These are phyloP conservation scores for Saguinus imperator DNA, from an alignment of 2,113 vertebrate genomes.

Conservation along the genomic window DNA sequence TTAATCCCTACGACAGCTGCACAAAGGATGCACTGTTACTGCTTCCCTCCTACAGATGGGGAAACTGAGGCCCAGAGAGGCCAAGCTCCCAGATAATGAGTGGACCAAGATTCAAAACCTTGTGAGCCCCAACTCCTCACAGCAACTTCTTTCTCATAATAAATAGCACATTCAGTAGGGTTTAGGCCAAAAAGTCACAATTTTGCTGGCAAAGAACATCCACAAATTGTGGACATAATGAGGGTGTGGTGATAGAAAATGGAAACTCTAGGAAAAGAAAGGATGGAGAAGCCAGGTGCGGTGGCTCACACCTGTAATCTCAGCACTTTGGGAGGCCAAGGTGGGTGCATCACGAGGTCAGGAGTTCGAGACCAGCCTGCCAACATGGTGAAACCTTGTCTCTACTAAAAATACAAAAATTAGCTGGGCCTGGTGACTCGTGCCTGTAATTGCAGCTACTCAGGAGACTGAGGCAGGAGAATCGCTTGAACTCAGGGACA, in stretches of 20 bases:
- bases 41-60: neutral
- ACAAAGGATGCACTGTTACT: neutral
- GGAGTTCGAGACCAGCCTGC: no score
- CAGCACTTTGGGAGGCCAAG: no score
- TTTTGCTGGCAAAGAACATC: neutral
- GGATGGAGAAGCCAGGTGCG: no score
- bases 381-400: no score
- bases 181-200: neutral
- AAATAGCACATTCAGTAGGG: neutral
- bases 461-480: no score
- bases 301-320: no score
- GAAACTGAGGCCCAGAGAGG: neutral
- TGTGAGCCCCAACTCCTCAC: neutral
- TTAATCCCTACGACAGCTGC: neutral
- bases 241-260: neutral
- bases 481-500: no score
- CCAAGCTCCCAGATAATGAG: neutral
- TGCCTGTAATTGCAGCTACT: no score
- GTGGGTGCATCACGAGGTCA: no score
- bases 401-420: no score
- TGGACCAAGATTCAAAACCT: neutral
- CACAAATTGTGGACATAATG: no score
- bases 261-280: neutral
- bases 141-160: neutral
- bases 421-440: rapidly evolving